These are phyloP conservation scores for Drosophila multiciliata DNA, from an alignment of 2,888 invertebrate genomes.

Conservation along the genomic window DNA sequence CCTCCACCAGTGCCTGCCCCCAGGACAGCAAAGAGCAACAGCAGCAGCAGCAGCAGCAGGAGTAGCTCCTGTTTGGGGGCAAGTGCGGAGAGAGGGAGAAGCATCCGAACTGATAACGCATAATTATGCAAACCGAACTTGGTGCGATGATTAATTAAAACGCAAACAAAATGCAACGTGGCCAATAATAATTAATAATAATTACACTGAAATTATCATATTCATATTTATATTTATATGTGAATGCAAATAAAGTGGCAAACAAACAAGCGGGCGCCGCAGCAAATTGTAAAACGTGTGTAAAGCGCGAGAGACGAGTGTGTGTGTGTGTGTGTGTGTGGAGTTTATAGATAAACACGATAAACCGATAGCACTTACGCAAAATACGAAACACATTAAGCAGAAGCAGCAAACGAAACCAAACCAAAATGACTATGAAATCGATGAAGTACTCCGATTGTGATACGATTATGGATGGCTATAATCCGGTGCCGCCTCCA, in stretches of 20 bases:
- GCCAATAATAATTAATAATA: constrained; percentile 69
- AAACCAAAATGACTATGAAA: constrained; percentile 85
- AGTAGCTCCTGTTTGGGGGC: constrained; percentile 28
- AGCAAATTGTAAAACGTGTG: background rate
- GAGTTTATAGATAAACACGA: constrained; percentile 2
- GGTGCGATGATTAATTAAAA: constrained; percentile 60
- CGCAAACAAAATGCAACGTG: constrained; percentile 56
- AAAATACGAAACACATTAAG: constrained; percentile 30
- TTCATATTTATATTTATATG: background rate
- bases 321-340: background rate
- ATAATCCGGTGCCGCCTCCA: constrained; percentile 85
- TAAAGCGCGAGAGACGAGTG: background rate
- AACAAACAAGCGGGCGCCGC: constrained; percentile 3
- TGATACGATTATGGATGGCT: constrained; percentile 86
- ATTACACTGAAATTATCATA: constrained; percentile 45
- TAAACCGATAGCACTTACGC: constrained; percentile 4
- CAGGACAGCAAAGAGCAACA: constrained; percentile 28
- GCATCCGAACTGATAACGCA: constrained; percentile 41
- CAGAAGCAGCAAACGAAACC: background rate
- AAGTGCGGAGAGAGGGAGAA: background rate
- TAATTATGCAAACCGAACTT: constrained; percentile 38
- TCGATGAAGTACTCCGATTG: constrained; percentile 86
- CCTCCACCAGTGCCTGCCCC: constrained; percentile 19
- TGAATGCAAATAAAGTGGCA: constrained; percentile 2
- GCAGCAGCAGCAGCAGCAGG: constrained; percentile 27